Evolutionary conservation across 2,888 invertebrate species (phyloP).

Genomic region (Pyrrhosoma nymphula): DNA sequence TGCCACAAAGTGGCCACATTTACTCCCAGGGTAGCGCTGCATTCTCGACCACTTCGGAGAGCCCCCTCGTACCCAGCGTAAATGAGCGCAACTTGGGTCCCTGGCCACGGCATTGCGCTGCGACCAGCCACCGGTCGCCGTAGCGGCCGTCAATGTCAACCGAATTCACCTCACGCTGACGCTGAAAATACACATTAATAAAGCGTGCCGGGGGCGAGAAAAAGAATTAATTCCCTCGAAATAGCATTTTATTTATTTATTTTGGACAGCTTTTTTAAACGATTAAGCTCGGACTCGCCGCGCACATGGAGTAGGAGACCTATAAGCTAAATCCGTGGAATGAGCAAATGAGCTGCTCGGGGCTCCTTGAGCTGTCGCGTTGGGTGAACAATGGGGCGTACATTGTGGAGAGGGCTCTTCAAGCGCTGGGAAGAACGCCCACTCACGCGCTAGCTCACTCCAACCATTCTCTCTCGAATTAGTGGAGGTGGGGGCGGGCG

Average conservation of each 20-base stretch:
- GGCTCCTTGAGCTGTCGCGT: conserved; percentile 15
- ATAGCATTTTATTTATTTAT: neutral
- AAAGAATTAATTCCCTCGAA: neutral
- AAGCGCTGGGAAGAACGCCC: neutral
- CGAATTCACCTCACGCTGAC: neutral
- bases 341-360: neutral
- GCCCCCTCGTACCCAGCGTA: neutral
- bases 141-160: neutral
- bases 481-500: neutral
- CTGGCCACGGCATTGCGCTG: neutral
- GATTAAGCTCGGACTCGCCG: neutral
- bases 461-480: neutral
- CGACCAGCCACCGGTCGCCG: neutral
- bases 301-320: neutral
- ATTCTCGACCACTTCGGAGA: neutral
- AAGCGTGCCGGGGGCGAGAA: neutral
- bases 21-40: neutral
- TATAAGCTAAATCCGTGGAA: conserved; percentile 21
- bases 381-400: neutral
- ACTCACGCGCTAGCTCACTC: neutral
- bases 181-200: neutral
- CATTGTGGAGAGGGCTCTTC: neutral
- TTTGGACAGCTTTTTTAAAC: neutral
- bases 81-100: neutral
- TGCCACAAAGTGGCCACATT: neutral